Percentiles rank a stretch among this genome's conserved stretches.
These are phyloP conservation scores for Tadarida brasiliensis DNA, from an alignment of 2,797 vertebrate species.

Conservation along the genomic window DNA sequence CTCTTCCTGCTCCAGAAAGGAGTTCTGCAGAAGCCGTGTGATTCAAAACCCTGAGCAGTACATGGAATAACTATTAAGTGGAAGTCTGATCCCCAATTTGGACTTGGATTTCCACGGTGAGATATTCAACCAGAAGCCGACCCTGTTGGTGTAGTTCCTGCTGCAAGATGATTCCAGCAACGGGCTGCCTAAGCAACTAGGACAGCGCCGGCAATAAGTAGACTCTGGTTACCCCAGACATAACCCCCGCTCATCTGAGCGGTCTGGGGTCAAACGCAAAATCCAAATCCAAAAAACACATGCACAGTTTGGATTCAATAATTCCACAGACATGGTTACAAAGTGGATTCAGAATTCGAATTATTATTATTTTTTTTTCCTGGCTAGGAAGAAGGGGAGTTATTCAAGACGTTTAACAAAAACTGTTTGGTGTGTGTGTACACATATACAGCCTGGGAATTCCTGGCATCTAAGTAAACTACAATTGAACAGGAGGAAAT, in stretches of 20 bases:
- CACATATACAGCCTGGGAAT: neutral
- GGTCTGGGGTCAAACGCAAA: constrained; percentile 65
- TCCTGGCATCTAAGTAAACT: neutral
- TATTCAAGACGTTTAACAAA: constrained; percentile 54
- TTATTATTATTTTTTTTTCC: constrained; percentile 67
- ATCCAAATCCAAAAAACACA: constrained; percentile 72
- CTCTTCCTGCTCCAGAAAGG: neutral
- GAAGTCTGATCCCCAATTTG: constrained; percentile 33
- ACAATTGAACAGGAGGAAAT: neutral
- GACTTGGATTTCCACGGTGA: constrained; percentile 57
- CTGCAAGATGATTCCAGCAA: neutral
- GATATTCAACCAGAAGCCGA: constrained; percentile 53
- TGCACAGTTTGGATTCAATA: constrained; percentile 35
- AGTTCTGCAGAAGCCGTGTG: constrained; percentile 25
- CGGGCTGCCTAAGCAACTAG: constrained; percentile 44
- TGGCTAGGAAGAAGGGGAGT: constrained; percentile 4
- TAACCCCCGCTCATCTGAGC: constrained; percentile 44
- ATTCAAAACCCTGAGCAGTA: neutral
- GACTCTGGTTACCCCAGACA: constrained; percentile 42
- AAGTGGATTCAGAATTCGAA: constrained; percentile 34
- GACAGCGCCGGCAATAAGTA: constrained; percentile 18
- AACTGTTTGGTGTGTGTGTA: neutral
- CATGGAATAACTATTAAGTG: constrained; percentile 70
- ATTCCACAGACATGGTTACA: constrained; percentile 70
- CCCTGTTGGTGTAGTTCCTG: constrained; percentile 39